Evolutionary conservation across 2,113 vertebrate genomes (phyloP), one percentile per base, ranked within the genome.

Genomic region (Camelus dromedarius): DNA sequence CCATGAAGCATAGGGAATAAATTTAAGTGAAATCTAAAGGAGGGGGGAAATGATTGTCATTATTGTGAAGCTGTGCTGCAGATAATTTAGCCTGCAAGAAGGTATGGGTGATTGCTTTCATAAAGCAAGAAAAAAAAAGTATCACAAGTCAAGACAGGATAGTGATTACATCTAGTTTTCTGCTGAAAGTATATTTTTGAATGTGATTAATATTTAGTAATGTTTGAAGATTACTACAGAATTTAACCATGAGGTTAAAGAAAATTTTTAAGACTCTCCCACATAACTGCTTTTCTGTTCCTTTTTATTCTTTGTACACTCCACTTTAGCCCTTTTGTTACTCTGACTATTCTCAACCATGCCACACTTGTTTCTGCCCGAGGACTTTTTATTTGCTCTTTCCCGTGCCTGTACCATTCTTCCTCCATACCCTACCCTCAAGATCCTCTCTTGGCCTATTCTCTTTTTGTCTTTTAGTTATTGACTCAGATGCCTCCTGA

Each of bases 121-220:
- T 86, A 80, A 87, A 87, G 46, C 35, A 56, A 26, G 8, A 35
- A 5, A 84, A 50, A 77, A 77, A 75, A 38, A 66, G 6, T 56
- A 58, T 58, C 69, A 67, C 38, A 76, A 60, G 46, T 30, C 54
- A 80, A 30, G 46, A 42, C 30, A 30, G 26, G n/a, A 42, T 54
- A 72, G 46, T 86, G 73, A 72, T 80, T 62, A 62, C 72, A 52
- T 90, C 19, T 64, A 54, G 20, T 69, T 95, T 85, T 91, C 62
- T 91, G 42, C 81, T 72, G 48, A 72, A 91, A 80, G 64, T 72
- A 30, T 54, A 62, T 64, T 73, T 89, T 70, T 64, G 84, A 79
- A 38, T 70, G 42, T 86, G 26, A 70, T 85, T 79, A 95, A 79
- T 94, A 67, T 46, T 75, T 73, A 89, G 82, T 94, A 60, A 95